Base-by-base conservation (phyloP, 64 coral and sea anemone genomes). In the Actinia equina region DNA sequence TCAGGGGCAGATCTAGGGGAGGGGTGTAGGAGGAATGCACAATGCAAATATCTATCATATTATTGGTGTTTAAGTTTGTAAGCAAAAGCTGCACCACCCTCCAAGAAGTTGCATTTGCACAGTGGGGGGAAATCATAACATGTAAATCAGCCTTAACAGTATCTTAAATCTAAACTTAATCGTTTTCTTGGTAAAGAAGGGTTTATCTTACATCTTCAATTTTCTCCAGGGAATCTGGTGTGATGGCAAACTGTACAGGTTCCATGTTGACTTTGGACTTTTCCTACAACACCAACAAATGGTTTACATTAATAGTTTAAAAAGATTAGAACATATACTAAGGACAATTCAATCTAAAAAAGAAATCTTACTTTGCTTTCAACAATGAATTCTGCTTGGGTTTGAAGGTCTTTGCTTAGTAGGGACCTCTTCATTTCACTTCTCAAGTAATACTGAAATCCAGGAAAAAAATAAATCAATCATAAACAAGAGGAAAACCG, bases 181-280 rank as follows among this genome's bases (percentile, higher is more conserved):
- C 30, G 0, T 37, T 37, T 37, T 37, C 0, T 37, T 37, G 30
- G 30, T 37, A 37, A 37, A 37, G 30, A 37, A 37, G 1, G 30
- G 30, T 9, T 23, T 74, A 41, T 49, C 45, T 81, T 95, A 99
- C 96, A 90, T 95, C 93, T 88, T 99, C 89, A 17, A 95, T 83
- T 80, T 99, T 99, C 76, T 99, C 96, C 19, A 99, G 91, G 84
- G 96, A 99, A 42, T 99, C 96, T 70, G 96, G 96, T 55, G 96
- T 99, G 51, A 99, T 91, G 26, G 93, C 89, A 87, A 99, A 99
- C 18, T 93, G 85, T 7, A 99, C 90, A 56, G 88, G 90, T 59
- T 95, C 89, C 2, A 54, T 27, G 0, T 80, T 86, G 45, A 49
- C 85, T 57, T 89, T 95, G 41, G 59, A 65, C 42, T 77, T 60